phyloP scores from a whole-genome alignment of 2,888 invertebrate genomes.

The Eupithecia dodoneata region DNA sequence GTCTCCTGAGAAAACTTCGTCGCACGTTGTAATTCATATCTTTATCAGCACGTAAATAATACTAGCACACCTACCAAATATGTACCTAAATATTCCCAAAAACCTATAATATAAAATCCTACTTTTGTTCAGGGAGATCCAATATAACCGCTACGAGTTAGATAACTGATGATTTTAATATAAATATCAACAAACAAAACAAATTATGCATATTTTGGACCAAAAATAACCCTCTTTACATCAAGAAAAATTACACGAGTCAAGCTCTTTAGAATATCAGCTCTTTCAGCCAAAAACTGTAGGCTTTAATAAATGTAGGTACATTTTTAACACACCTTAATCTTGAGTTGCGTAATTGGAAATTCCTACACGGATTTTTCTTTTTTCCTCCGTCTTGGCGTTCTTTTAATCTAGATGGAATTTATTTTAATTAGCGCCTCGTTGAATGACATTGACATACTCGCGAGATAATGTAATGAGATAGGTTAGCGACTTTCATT shows the following conservation, averaged over 20 bases:
- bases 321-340: conserved; percentile 30
- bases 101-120: background rate
- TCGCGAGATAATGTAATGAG: conserved; percentile 27
- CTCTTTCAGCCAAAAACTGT: conserved; percentile 9
- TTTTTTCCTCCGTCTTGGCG: conserved; percentile 35
- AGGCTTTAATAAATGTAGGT: conserved; percentile 26
- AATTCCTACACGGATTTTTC: conserved; percentile 45
- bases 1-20: background rate
- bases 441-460: conserved; percentile 34
- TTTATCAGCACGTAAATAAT: background rate
- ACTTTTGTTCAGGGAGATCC: background rate
- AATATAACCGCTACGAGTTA: background rate
- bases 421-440: conserved; percentile 45
- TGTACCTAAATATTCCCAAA: background rate
- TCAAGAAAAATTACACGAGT: background rate
- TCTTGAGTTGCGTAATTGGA: conserved; percentile 44
- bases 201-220: background rate
- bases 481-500: conserved; percentile 13
- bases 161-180: background rate
- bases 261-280: background rate
- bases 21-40: background rate
- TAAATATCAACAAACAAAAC: background rate
- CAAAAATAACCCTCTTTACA: background rate
- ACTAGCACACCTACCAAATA: too few relatives aligned
- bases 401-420: conserved; percentile 35